Evolutionary conservation across 2,888 invertebrate genomes (phyloP).

Genomic region (Plagodis pulveraria): DNA sequence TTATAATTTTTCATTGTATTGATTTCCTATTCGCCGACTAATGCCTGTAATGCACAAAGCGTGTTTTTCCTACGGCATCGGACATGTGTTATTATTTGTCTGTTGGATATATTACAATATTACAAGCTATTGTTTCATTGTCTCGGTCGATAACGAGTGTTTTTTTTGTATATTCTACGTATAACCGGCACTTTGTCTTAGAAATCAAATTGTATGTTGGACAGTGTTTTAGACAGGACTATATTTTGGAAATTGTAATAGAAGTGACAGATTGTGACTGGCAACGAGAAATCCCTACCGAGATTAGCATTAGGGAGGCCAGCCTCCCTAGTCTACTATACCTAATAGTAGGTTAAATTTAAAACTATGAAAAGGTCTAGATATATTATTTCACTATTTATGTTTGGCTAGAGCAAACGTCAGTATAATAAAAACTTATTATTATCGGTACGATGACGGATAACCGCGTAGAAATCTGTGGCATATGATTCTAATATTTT

Average conservation of each 20-base stretch:
- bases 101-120: constrained; percentile 47
- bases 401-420: too few relatives aligned
- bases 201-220: background rate
- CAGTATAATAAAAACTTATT: too few relatives aligned
- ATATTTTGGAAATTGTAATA: background rate
- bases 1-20: constrained; percentile 1
- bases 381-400: too few relatives aligned
- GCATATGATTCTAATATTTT: too few relatives aligned
- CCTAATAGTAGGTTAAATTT: too few relatives aligned
- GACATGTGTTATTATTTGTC: constrained; percentile 55
- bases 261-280: too few relatives aligned
- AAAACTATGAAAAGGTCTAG: too few relatives aligned
- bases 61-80: constrained; percentile 43
- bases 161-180: constrained; percentile 17
- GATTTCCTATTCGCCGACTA: constrained; percentile 35
- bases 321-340: too few relatives aligned
- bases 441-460: too few relatives aligned
- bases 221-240: background rate
- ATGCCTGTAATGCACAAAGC: constrained; percentile 54
- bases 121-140: constrained; percentile 49
- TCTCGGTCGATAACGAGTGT: constrained; percentile 20
- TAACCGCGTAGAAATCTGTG: too few relatives aligned
- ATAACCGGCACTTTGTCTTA: constrained; percentile 23
- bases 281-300: too few relatives aligned
- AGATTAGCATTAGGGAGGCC: too few relatives aligned